Evolutionary conservation across 2,113 vertebrate genomes (phyloP).

Genomic region (Falco punctatus): DNA sequence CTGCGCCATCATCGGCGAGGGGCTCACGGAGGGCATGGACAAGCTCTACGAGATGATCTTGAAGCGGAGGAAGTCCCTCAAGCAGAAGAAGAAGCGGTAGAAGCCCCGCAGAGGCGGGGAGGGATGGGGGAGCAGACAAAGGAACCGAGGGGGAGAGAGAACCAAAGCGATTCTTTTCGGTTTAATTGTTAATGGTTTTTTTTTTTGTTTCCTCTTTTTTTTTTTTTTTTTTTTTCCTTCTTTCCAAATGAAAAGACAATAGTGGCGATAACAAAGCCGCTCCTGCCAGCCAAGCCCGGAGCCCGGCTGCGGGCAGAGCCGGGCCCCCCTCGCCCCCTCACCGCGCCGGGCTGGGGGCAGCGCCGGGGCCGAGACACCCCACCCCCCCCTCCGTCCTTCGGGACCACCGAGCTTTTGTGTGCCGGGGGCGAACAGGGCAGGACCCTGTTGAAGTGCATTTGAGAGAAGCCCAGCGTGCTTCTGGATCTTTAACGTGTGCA

Average conservation of each 20-base stretch:
- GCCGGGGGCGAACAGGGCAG: constrained; percentile 68
- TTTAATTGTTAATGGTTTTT: not conserved
- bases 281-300: constrained; percentile 32
- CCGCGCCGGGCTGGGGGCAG: not conserved
- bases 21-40: constrained; percentile 97
- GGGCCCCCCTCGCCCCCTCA: not conserved
- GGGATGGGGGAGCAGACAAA: constrained; percentile 56
- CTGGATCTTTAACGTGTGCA: not conserved
- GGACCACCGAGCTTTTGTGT: not conserved
- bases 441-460: constrained; percentile 67
- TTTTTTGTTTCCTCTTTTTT: rapidly evolving
- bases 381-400: not conserved
- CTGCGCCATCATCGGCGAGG: constrained; percentile 96
- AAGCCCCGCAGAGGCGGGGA: constrained; percentile 29
- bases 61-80: constrained; percentile 90
- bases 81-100: constrained; percentile 96
- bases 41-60: constrained; percentile 97
- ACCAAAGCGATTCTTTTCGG: constrained; percentile 60
- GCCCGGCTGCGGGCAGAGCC: not conserved
- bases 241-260: constrained; percentile 25
- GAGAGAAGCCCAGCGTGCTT: constrained; percentile 1
- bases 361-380: not conserved
- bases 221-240: not conserved
- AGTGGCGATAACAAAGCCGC: constrained; percentile 47
- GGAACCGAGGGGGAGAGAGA: constrained; percentile 49